These are phyloP conservation scores for Anastatus disparis DNA, from an alignment of 1,140 invertebrate species.

Conservation along the genomic window DNA sequence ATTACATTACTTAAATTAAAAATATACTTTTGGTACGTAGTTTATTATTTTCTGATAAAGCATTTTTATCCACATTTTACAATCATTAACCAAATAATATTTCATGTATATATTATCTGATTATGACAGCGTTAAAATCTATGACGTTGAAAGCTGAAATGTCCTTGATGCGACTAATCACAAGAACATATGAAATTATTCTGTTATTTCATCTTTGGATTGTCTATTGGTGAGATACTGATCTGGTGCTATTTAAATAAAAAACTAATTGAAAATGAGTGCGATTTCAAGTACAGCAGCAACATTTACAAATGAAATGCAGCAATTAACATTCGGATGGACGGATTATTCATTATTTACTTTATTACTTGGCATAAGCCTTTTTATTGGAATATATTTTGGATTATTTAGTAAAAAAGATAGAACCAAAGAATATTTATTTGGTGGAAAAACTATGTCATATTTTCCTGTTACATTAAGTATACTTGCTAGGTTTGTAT, in stretches of 20 bases:
- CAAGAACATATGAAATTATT: too few relatives aligned
- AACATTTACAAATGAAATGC: conserved; percentile 20
- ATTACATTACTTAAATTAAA: too few relatives aligned
- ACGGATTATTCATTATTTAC: conserved; percentile 78
- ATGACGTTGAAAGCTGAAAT: too few relatives aligned
- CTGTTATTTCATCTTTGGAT: too few relatives aligned
- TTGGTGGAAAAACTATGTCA: conserved; percentile 84
- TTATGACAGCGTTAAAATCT: too few relatives aligned
- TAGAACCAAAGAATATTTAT: conserved; percentile 80
- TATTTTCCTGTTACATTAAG: conserved; percentile 84
- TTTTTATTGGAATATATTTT: conserved; percentile 83
- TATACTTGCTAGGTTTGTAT: conserved; percentile 79
- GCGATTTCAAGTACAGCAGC: background rate
- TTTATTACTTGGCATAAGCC: conserved; percentile 74
- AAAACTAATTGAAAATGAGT: background rate
- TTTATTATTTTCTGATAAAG: too few relatives aligned
- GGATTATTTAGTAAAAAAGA: conserved; percentile 83
- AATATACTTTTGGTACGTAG: too few relatives aligned
- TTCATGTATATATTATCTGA: too few relatives aligned
- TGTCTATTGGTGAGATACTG: too few relatives aligned
- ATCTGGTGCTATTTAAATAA: background rate
- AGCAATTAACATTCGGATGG: conserved; percentile 58
- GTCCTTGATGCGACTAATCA: too few relatives aligned
- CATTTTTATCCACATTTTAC: too few relatives aligned
- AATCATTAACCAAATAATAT: too few relatives aligned